A percentile compares a stretch with the other conserved stretches of the same genome.
phyloP scores from a whole-genome alignment of 2,888 invertebrate genomes.

The Rutpela maculata region DNA sequence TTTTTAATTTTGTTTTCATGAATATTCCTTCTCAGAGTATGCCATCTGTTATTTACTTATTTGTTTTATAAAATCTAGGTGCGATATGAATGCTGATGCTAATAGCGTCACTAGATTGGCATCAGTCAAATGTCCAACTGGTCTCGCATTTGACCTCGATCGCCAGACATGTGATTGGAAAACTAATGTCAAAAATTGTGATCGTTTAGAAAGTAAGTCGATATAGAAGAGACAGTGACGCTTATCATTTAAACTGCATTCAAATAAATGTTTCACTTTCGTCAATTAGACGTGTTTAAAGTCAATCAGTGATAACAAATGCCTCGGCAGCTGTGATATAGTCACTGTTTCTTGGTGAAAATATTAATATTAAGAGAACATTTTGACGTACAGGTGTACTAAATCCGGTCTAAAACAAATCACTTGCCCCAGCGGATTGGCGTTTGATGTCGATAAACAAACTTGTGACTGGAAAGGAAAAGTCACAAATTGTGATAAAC shows the following conservation, averaged over 20 bases:
- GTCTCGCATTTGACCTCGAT: slow-evolving; percentile 95
- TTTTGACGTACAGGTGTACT: slow-evolving; percentile 85
- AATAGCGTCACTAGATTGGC: slow-evolving; percentile 91
- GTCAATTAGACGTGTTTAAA: neutral
- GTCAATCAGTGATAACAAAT: neutral
- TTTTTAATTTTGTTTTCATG: neutral
- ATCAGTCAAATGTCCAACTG: slow-evolving; percentile 91
- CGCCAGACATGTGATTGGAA: slow-evolving; percentile 98
- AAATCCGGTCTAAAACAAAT: slow-evolving; percentile 97
- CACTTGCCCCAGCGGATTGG: slow-evolving; percentile 96
- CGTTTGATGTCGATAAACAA: slow-evolving; percentile 98
- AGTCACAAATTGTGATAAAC: slow-evolving; percentile 96
- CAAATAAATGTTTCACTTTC: neutral
- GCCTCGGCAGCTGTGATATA: slow-evolving; percentile 30
- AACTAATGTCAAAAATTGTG: slow-evolving; percentile 97
- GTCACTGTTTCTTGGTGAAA: slow-evolving; percentile 69
- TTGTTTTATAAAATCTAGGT: slow-evolving; percentile 78
- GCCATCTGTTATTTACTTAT: slow-evolving; percentile 6
- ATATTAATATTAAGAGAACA: slow-evolving; percentile 50
- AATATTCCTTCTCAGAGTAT: neutral
- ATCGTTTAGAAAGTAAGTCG: slow-evolving; percentile 94
- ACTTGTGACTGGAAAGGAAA: slow-evolving; percentile 99
- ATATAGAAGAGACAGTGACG: slow-evolving; percentile 69
- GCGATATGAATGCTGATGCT: slow-evolving; percentile 92
- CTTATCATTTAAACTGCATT: slow-evolving; percentile 39